Evolutionary conservation across 2,113 vertebrate species (phyloP), one percentile per base, ranked within the genome.

Genomic region (Syngnathoides biaculeatus): DNA sequence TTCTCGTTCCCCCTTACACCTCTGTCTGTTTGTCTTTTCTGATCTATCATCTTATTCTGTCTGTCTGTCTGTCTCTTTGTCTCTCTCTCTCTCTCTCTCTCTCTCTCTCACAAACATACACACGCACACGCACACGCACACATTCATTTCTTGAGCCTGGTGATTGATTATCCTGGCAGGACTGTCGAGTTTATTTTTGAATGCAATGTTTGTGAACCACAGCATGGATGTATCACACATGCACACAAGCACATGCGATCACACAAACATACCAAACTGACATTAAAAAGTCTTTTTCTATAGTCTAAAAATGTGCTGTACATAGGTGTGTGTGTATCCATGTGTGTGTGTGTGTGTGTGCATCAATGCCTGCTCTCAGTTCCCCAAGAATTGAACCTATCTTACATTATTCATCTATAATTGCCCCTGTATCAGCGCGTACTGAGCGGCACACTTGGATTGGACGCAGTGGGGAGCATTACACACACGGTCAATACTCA

Each of bases 91-190:
- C 17, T 24, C n/a, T 17, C 55, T 15, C 26, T 8, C 48, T n/a
- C 19, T 50, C 48, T 50, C 19, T n/a, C 48, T 19, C 47, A n/a
- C 47, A 2, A 17, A 20, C 3, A 20, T 20, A 50, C 26, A 17
- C 55, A 17, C 55, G 2, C 65, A 45, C 67, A 67, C 58, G 48
- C 62, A 52, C 64, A 43, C 56, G 65, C 73, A 42, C 58, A 58
- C 57, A 53, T 59, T 72, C 69, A 78, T 47, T 74, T 77, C 70
- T 65, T 59, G 69, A 63, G 75, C 80, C 77, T 77, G 73, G 81
- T 92, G 91, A 92, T 90, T 90, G 89, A 92, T 92, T 90, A 88
- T 88, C 83, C 84, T 79, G 80, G 89, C 84, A 86, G 81, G 79
- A 78, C 82, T 82, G 89, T 88, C 88, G 85, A 84, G 73, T 81